Conservation (phyloP, 2,113 vertebrate species). For the Oryzias curvinotus region DNA sequence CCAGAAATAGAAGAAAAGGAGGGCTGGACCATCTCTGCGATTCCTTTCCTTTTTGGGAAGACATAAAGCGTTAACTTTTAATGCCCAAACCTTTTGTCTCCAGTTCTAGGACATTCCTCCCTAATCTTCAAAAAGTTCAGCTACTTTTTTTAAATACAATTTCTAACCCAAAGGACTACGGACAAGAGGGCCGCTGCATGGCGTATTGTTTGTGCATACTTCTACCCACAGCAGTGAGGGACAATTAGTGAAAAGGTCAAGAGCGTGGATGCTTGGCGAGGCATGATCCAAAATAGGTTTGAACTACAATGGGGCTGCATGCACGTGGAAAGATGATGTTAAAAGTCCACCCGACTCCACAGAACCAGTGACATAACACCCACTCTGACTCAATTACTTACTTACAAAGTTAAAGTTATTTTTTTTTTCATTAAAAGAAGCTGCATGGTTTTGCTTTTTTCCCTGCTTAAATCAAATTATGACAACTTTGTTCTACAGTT, state of each 20-base stretch:
- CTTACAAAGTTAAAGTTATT: no score
- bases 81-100: not conserved
- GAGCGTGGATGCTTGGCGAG: constrained; percentile 58
- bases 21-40: constrained; percentile 13
- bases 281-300: constrained; percentile 67
- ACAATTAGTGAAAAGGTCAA: constrained; percentile 55
- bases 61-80: not conserved
- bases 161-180: no score
- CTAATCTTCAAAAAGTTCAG: not conserved
- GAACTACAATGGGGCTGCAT: constrained; percentile 51
- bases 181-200: not conserved
- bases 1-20: constrained; percentile 13
- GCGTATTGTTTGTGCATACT: constrained; percentile 1
- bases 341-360: constrained; percentile 61
- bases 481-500: no score
- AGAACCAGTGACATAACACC: constrained; percentile 37
- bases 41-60: constrained; percentile 59
- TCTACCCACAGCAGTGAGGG: constrained; percentile 4
- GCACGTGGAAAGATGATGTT: constrained; percentile 41
- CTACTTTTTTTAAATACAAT: not conserved
- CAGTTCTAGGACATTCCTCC: not conserved
- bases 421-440: no score
- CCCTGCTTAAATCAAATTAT: no score
- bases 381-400: constrained; percentile 1
- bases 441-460: no score